These are phyloP conservation scores for Notospermus geniculatus DNA, from an alignment of 1,140 invertebrate genomes.

Conservation along the genomic window DNA sequence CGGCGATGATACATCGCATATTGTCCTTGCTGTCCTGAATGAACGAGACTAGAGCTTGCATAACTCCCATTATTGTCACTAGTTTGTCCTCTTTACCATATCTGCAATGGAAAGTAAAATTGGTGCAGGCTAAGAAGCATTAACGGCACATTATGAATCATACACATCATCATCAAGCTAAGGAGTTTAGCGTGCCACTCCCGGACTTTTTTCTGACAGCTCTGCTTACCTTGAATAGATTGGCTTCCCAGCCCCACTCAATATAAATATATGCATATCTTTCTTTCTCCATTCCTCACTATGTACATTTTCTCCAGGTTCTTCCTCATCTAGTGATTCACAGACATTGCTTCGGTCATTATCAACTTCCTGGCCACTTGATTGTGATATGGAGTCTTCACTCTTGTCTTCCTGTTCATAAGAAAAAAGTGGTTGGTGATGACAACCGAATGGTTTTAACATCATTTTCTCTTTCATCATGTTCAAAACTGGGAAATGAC, in stretches of 20 bases:
- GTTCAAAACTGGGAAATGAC: background rate
- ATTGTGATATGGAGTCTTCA: conserved; percentile 26
- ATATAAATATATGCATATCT: conserved; percentile 89
- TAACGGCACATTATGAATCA: background rate
- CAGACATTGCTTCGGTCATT: conserved; percentile 15
- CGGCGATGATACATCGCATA: conserved; percentile 80
- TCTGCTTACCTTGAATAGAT: conserved; percentile 80
- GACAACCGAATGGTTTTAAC: background rate
- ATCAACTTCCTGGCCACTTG: conserved; percentile 12
- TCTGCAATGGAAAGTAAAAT: conserved; percentile 55
- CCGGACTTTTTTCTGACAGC: background rate
- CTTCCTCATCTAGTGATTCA: conserved; percentile 16
- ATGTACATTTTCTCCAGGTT: conserved; percentile 63
- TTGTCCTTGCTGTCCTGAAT: conserved; percentile 68
- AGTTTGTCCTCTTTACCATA: conserved; percentile 92
- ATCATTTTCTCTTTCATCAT: background rate
- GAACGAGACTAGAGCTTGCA: conserved; percentile 92
- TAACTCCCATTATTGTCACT: conserved; percentile 90
- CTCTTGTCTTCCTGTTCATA: conserved; percentile 18
- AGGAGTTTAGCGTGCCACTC: too few relatives aligned
- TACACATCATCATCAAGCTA: too few relatives aligned
- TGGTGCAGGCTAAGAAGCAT: background rate
- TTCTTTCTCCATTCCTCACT: conserved; percentile 73
- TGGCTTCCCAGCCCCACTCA: conserved; percentile 93
- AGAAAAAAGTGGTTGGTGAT: conserved; percentile 3